Base-by-base conservation (phyloP, 2,888 invertebrate species). In the Lydus trimaculatus region DNA sequence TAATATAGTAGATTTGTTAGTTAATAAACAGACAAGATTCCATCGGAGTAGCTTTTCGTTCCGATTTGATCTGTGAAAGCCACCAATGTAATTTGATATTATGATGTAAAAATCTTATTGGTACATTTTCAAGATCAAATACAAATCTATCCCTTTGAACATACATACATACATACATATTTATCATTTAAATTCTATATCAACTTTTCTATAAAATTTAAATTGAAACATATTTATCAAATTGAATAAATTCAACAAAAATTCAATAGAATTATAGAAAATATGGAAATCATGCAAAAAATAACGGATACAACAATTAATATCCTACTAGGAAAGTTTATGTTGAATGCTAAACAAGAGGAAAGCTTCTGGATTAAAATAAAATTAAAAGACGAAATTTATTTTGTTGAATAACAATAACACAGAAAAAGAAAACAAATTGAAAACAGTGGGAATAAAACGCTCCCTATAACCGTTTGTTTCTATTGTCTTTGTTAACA, bases 121-220 rank as follows among this genome's bases (percentile, higher is more conserved):
- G 48, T 48, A 48, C 25, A 25, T 25, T 13, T 56, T 13, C 15
- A 15, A 56, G 15, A 56, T 56, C 15, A 28, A 56, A 56, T 28
- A 17, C 11, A 17, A 17, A 56, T 28, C 56, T 23, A 28, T 28
- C 25, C 11, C 56, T 25, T 23, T 56, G 25, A 56, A 25, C 25
- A 56, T 15, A 56, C n/a, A 25, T n/a, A n/a, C n/a, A n/a, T n/a
- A n/a, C n/a, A n/a, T n/a, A n/a, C n/a, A n/a, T n/a, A n/a, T n/a
- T n/a, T n/a, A 28, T 23, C 56, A 56, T 56, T 56, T 56, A 56
- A 56, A 56, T 56, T 56, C 25, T 56, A 56, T 56, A 17, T n/a
- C 20, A 48, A 43, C 56, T 56, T 56, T 13, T 4, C 25, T 6
- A 56, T 23, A 56, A 8, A 56, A 56, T 7, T 56, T n/a, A 25